Conservation (phyloP, 2,797 vertebrate genomes). For the Rhynchotus rufescens region DNA sequence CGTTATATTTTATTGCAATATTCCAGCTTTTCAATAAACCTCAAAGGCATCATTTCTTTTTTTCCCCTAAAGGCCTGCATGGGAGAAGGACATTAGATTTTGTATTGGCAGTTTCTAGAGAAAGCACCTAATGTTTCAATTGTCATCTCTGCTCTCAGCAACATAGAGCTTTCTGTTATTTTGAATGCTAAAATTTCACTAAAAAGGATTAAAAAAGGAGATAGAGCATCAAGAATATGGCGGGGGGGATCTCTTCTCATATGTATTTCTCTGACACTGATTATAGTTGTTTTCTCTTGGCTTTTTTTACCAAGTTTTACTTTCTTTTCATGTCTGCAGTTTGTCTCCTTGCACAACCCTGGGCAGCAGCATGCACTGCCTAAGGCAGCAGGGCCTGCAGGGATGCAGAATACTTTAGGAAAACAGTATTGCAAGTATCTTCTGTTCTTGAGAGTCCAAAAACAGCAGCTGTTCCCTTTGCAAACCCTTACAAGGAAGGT, state of each 20-base stretch:
- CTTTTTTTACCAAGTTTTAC: neutral
- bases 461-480: neutral
- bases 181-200: neutral
- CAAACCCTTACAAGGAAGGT: neutral
- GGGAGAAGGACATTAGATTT: constrained; percentile 5
- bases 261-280: neutral
- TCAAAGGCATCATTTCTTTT: neutral
- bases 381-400: neutral
- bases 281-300: neutral
- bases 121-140: constrained; percentile 16
- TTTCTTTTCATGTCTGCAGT: neutral
- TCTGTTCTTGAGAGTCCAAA: neutral
- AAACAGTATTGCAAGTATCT: neutral
- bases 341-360: neutral
- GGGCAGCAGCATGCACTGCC: neutral
- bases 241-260: neutral
- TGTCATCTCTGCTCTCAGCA: neutral
- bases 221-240: neutral
- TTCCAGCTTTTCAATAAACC: constrained; percentile 37
- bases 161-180: neutral
- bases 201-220: constrained; percentile 8
- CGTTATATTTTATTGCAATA: constrained; percentile 49
- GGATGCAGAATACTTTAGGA: neutral
- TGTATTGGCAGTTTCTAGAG: constrained; percentile 7
- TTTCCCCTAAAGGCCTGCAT: neutral